These are phyloP conservation scores for Rotaria sp. DNA, from an alignment of 2,888 invertebrate species.

Conservation along the genomic window DNA sequence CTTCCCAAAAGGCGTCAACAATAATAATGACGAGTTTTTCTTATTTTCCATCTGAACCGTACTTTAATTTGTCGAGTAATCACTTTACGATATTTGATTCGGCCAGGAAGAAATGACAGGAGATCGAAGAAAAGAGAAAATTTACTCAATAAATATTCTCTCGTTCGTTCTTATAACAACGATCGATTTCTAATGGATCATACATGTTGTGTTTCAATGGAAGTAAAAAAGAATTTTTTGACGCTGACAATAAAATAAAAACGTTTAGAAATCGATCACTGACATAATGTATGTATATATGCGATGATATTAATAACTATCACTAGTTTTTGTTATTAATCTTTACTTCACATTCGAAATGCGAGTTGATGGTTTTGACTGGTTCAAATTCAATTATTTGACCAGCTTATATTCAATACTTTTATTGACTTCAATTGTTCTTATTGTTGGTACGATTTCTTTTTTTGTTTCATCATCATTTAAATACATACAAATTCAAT, in stretches of 20 bases:
- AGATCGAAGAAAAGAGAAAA: not conserved
- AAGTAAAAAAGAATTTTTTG: not conserved
- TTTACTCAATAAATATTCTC: not conserved
- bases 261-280: not conserved
- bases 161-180: not conserved
- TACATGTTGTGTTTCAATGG: not conserved
- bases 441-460: not conserved
- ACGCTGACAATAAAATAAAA: not conserved
- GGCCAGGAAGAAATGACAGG: not conserved
- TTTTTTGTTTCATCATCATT: not conserved
- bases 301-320: not conserved
- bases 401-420: not conserved
- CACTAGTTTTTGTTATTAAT: not conserved
- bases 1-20: not conserved
- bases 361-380: not conserved
- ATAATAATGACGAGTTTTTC: not conserved
- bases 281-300: not conserved
- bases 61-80: not conserved
- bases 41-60: not conserved
- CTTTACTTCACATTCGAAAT: not conserved
- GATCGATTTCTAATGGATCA: not conserved
- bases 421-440: not conserved
- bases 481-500: not conserved
- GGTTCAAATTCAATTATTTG: not conserved
- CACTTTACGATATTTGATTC: not conserved